A percentile compares a stretch with the other conserved stretches of the same genome.
Evolutionary conservation across 2,113 vertebrate genomes (phyloP).

Genomic region (Dolichallabes microphthalmus): DNA sequence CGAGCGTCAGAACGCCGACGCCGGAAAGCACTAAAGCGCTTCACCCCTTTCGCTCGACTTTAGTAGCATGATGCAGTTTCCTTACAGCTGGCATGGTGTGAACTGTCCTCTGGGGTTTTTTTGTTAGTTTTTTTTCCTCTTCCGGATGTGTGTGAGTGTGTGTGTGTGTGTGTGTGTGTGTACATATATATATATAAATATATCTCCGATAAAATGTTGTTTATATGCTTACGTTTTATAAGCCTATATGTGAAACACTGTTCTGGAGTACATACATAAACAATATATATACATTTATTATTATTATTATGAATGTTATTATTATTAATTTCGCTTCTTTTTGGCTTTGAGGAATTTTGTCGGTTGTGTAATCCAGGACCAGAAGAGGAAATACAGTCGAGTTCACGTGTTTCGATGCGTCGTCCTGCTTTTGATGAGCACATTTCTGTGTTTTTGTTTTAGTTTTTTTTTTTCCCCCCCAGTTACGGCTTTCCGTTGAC

Average conservation of each 20-base stretch:
- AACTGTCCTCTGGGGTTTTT: slow-evolving; percentile 63
- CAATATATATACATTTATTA: neutral
- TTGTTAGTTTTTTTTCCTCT: slow-evolving; percentile 52
- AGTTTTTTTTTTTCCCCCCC: no score
- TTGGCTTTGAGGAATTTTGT: slow-evolving; percentile 50
- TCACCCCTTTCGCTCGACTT: slow-evolving; percentile 61
- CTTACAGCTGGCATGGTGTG: slow-evolving; percentile 75
- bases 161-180: neutral
- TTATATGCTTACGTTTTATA: slow-evolving; percentile 82
- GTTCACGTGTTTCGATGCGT: neutral
- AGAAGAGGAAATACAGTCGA: neutral
- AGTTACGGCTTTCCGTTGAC: neutral
- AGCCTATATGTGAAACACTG: slow-evolving; percentile 78
- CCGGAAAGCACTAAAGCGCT: slow-evolving; percentile 76
- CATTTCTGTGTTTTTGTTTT: neutral
- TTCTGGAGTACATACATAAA: slow-evolving; percentile 68
- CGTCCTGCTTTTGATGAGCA: neutral
- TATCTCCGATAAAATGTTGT: slow-evolving; percentile 71
- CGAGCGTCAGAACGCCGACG: slow-evolving; percentile 76
- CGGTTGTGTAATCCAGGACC: slow-evolving; percentile 65
- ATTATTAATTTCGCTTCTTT: neutral
- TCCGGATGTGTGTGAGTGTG: slow-evolving; percentile 67
- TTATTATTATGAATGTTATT: slow-evolving; percentile 23
- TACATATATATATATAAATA: slow-evolving; percentile 65
- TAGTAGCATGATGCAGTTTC: slow-evolving; percentile 74